phyloP scores from a whole-genome alignment of 2,113 vertebrate species.

The Barbus barbus region DNA sequence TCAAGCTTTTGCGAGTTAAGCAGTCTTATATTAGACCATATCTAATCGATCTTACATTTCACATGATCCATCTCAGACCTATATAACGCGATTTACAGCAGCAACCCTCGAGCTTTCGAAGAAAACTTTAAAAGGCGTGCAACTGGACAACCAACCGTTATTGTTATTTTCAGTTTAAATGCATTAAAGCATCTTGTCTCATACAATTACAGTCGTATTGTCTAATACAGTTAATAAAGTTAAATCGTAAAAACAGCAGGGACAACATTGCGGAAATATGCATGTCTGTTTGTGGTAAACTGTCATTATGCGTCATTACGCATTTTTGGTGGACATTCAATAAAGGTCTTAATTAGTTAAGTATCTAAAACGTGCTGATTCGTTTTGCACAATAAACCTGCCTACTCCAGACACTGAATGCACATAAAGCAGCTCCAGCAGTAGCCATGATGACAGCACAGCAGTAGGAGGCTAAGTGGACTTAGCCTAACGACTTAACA shows the following conservation, averaged over 20 bases:
- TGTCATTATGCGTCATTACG: neutral
- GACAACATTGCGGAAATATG: neutral
- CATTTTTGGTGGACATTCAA: neutral
- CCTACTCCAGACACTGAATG: neutral
- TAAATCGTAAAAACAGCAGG: neutral
- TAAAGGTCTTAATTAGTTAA: neutral
- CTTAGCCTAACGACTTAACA: conserved; percentile 22
- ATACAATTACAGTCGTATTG: neutral
- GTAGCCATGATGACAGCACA: conserved; percentile 40
- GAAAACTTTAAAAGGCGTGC: conserved; percentile 4
- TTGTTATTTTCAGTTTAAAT: neutral
- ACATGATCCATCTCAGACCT: neutral
- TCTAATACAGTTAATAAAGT: neutral
- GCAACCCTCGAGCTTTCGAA: neutral
- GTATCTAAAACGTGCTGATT: neutral
- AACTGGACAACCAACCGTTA: neutral
- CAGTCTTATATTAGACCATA: neutral
- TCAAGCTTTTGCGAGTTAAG: neutral
- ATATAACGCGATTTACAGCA: neutral
- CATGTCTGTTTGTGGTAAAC: neutral
- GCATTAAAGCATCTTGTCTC: neutral
- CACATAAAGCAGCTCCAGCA: neutral
- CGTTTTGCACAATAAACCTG: neutral
- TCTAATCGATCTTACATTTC: neutral
- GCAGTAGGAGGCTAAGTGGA: neutral